phyloP scores from a whole-genome alignment of 1,140 invertebrate species.

The Oryctes rhinoceros region DNA sequence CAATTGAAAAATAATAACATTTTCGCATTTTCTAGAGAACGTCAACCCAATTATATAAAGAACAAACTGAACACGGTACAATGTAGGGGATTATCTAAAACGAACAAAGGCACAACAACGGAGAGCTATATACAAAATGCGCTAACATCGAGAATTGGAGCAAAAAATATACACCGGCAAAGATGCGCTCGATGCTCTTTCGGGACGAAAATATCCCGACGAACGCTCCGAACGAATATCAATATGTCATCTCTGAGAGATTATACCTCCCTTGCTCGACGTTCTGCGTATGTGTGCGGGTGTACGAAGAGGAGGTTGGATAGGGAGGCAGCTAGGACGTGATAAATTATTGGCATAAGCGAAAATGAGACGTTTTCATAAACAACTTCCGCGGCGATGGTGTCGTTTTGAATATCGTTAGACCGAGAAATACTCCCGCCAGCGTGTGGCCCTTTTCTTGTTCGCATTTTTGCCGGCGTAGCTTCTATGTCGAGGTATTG shows the following conservation, averaged over 20 bases:
- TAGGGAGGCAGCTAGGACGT: background rate
- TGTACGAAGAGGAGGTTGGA: slow-evolving; percentile 1
- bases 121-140: background rate
- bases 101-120: background rate
- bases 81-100: background rate
- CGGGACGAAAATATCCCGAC: background rate
- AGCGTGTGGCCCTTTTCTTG: background rate
- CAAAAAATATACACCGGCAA: background rate
- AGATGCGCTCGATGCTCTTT: slow-evolving; percentile 10
- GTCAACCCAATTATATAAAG: slow-evolving; percentile 2
- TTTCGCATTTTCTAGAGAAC: background rate
- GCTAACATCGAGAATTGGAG: background rate
- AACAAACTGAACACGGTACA: background rate
- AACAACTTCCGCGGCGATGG: slow-evolving; percentile 10
- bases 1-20: background rate
- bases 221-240: slow-evolving; percentile 7
- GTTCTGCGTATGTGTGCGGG: background rate
- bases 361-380: slow-evolving; percentile 30
- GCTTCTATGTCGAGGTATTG: no score
- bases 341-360: slow-evolving; percentile 27
- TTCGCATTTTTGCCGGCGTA: background rate
- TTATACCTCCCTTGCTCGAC: slow-evolving; percentile 17
- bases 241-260: slow-evolving; percentile 37
- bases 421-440: slow-evolving; percentile 1
- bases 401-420: slow-evolving; percentile 33